Percentiles rank a stretch among this genome's conserved stretches.
These are phyloP conservation scores for Choristoneura fumiferana DNA, from an alignment of 1,140 invertebrate species.

Conservation along the genomic window DNA sequence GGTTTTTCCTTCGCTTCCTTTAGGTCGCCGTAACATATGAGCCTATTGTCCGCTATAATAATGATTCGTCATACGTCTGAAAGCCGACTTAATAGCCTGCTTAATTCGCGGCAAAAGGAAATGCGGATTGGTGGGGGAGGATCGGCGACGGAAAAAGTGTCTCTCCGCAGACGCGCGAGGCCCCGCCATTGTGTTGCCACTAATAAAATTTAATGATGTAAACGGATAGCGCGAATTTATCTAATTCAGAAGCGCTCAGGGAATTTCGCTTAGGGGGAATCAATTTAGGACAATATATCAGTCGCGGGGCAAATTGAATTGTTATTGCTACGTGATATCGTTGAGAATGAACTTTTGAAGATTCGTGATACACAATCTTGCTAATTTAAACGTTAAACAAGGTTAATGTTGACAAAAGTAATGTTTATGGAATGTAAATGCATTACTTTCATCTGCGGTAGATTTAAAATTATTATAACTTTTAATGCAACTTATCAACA, in stretches of 20 bases:
- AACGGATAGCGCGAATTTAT: constrained; percentile 75
- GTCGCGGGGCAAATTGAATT: constrained; percentile 51
- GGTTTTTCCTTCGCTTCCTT: too few relatives aligned
- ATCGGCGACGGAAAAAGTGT: constrained; percentile 57
- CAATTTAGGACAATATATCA: constrained; percentile 64
- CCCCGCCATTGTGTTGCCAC: constrained; percentile 61
- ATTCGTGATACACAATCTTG: constrained; percentile 20
- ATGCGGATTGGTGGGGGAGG: constrained; percentile 67
- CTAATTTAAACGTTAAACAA: too few relatives aligned
- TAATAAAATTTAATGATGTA: constrained; percentile 79
- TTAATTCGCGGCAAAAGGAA: constrained; percentile 74
- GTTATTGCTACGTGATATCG: constrained; percentile 50
- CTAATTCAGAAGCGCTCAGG: constrained; percentile 50
- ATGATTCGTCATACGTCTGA: constrained; percentile 73
- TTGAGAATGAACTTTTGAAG: constrained; percentile 30
- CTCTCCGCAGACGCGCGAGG: constrained; percentile 43
- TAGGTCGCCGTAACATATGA: too few relatives aligned
- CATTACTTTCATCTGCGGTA: too few relatives aligned
- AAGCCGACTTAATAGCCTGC: constrained; percentile 72
- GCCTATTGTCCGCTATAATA: constrained; percentile 48
- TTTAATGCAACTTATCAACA: too few relatives aligned
- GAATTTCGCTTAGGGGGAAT: constrained; percentile 59
- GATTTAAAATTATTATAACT: too few relatives aligned
- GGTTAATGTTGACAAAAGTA: too few relatives aligned
- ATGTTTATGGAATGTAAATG: too few relatives aligned